These are phyloP conservation scores for Drosophila albomicans DNA, from an alignment of 1,140 invertebrate species.

Conservation along the genomic window DNA sequence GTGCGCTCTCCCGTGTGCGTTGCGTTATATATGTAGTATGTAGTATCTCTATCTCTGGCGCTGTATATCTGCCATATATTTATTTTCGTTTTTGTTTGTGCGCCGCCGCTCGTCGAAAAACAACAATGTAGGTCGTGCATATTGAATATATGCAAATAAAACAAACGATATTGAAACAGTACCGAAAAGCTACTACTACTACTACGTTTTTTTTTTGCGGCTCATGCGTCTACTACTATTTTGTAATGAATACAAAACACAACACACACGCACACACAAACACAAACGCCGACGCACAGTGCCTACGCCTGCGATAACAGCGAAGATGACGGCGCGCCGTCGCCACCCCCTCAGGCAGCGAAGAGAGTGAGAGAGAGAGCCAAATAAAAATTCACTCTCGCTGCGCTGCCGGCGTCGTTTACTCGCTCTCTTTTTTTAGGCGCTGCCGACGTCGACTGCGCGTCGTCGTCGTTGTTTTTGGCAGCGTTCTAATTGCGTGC, in stretches of 20 bases:
- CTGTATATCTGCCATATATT: constrained; percentile 11
- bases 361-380: constrained; percentile 27
- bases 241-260: constrained; percentile 57
- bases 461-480: background rate
- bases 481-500: constrained; percentile 65
- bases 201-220: constrained; percentile 6
- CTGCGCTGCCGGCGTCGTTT: constrained; percentile 36
- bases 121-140: constrained; percentile 80
- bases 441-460: constrained; percentile 9
- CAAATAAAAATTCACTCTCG: constrained; percentile 62
- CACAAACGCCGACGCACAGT: constrained; percentile 35
- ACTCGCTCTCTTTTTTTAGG: constrained; percentile 25
- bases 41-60: constrained; percentile 50
- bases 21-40: constrained; percentile 34
- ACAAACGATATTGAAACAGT: constrained; percentile 46
- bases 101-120: constrained; percentile 47
- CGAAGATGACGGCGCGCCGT: constrained; percentile 19
- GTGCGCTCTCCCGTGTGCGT: constrained; percentile 17
- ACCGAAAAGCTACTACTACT: constrained; percentile 53
- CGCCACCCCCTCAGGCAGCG: constrained; percentile 49
- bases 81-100: constrained; percentile 61
- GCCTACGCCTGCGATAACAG: constrained; percentile 53
- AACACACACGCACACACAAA: constrained; percentile 2
- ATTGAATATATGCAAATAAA: constrained; percentile 80
- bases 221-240: constrained; percentile 43